Percentiles rank a stretch among this genome's conserved stretches.
Evolutionary conservation across 2,113 vertebrate genomes (phyloP).

Genomic region (Callaeas wilsoni): DNA sequence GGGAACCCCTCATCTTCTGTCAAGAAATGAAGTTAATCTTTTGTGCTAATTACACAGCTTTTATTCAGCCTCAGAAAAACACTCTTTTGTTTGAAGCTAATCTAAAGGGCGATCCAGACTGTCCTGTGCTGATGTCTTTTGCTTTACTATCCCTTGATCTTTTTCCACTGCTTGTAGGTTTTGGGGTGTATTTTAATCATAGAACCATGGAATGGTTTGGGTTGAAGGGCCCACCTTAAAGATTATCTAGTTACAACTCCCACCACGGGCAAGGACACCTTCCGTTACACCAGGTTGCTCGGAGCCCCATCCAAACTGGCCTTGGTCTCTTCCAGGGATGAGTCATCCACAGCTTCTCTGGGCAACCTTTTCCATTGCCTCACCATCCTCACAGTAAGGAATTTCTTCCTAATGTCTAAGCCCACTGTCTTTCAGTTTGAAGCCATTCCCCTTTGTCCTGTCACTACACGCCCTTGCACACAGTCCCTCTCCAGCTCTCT

Average conservation of each 20-base stretch:
- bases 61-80: not conserved
- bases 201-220: not conserved
- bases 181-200: not conserved
- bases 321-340: not conserved
- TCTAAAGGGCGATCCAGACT: not conserved
- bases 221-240: not conserved
- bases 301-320: not conserved
- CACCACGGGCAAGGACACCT: not conserved
- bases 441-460: not conserved
- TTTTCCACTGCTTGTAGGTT: not conserved
- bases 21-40: not conserved
- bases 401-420: not conserved
- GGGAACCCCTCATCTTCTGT: not conserved
- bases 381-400: not conserved
- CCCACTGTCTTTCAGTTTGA: not conserved
- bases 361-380: not conserved
- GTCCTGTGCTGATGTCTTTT: not conserved
- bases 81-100: not conserved
- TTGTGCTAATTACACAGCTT: not conserved
- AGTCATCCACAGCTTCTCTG: not conserved
- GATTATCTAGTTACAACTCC: not conserved
- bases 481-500: not conserved
- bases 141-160: not conserved
- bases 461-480: not conserved
- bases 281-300: not conserved